Base-by-base conservation (phyloP, 2,888 invertebrate species). In the Nemoura dubitans region DNA sequence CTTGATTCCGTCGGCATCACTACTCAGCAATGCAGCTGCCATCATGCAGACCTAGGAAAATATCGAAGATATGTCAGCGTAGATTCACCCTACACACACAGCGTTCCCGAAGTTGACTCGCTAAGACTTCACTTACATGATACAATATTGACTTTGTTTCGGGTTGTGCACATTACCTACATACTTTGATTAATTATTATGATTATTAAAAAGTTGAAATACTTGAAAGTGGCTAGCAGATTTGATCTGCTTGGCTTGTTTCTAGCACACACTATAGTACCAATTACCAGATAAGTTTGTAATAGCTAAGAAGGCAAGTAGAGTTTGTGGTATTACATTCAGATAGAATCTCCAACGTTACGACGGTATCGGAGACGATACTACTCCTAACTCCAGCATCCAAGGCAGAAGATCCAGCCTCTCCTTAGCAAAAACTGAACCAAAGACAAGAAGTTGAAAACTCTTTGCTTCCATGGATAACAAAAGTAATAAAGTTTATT, bases 371-470 rank as follows among this genome's bases (percentile, higher is more conserved):
- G 59, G 21, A 21, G 59, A 59, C 14, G 59, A 21, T 59, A 21
- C 59, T 59, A 16, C 14, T 59, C 59, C 59, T 59, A 21, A 16
- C 14, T 59, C 59, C 59, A 59, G 59, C 59, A 59, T 59, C 59
- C 59, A 59, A 59, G 59, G 59, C 59, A 59, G 59, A 59, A 59
- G 59, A 59, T 59, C 59, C 59, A 59, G 59, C 59, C 59, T 59
- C 59, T 59, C 59, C 59, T 59, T 59, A 59, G 59, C 21, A 59
- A 21, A 59, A 59, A 21, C 16, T 59, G 2, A 10, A 59, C 21
- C 21, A 59, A 59, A 59, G 21, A 59, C 59, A 59, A 59, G 16
- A 21, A 59, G 59, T 59, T 21, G 14, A 59, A 59, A 59, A 10
- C 59, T 59, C 16, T 21, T 21, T 59, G 59, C 59, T 59, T 59